Evolutionary conservation across 1,140 invertebrate species (phyloP).

Genomic region (Arion vulgaris): DNA sequence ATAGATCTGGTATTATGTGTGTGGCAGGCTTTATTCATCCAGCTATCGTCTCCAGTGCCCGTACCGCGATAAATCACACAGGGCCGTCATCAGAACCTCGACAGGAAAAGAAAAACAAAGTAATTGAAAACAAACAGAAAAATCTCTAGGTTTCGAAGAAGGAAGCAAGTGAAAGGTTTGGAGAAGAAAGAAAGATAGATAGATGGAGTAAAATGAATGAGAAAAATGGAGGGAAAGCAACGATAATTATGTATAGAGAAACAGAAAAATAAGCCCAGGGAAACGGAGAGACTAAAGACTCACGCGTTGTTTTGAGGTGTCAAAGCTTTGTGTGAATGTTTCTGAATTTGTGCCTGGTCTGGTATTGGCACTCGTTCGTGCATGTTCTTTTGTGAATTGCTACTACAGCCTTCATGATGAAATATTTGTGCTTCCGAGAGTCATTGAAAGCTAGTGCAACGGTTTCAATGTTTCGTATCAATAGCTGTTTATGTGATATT

Average conservation of each 20-base stretch:
- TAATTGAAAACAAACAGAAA: constrained; percentile 17
- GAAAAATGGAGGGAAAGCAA: background rate
- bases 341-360: background rate
- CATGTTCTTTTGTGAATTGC: background rate
- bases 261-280: background rate
- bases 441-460: background rate
- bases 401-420: background rate
- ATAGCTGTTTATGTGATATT: background rate
- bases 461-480: background rate
- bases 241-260: background rate
- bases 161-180: background rate
- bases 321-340: constrained; percentile 2
- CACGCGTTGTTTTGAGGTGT: constrained; percentile 11
- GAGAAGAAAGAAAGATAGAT: background rate
- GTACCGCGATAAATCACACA: background rate
- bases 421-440: constrained; percentile 6
- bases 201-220: background rate
- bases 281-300: background rate
- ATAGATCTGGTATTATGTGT: background rate
- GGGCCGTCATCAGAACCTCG: background rate
- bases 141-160: background rate
- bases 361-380: background rate
- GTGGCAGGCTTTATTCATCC: constrained; percentile 8
- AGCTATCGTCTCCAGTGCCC: background rate
- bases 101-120: constrained; percentile 1